Evolutionary conservation across 1,140 invertebrate species (phyloP).

Genomic region (Drosophila ercepeae): DNA sequence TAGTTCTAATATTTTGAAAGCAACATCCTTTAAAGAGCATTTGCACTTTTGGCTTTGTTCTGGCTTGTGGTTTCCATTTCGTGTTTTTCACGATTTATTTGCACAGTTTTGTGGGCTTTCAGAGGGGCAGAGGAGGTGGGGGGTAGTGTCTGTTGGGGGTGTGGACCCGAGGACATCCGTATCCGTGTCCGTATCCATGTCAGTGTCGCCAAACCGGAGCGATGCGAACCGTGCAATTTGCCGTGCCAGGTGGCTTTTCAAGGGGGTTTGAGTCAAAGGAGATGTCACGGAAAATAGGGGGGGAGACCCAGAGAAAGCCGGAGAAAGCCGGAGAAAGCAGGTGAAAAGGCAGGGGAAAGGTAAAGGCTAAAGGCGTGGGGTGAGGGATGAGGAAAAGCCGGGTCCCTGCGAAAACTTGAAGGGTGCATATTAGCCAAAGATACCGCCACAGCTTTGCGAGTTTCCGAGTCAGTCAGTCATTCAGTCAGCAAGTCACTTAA

Average conservation of each 20-base stretch:
- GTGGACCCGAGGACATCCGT: background rate
- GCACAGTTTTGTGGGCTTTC: constrained; percentile 1
- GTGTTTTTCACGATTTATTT: constrained; percentile 41
- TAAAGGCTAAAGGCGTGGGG: too few species aligned
- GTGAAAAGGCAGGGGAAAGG: background rate
- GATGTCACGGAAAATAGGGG: background rate
- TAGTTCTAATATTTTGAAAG: background rate
- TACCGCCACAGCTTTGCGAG: constrained; percentile 8
- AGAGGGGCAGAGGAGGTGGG: background rate
- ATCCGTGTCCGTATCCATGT: constrained; percentile 17
- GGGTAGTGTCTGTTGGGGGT: too few species aligned
- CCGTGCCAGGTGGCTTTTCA: constrained; percentile 16
- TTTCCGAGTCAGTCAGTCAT: constrained; percentile 9
- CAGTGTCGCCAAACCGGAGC: constrained; percentile 5
- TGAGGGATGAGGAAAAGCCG: background rate
- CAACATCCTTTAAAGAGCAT: background rate
- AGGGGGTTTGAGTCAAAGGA: background rate
- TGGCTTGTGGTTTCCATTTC: constrained; percentile 10
- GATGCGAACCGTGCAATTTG: constrained; percentile 41
- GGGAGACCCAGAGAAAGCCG: constrained; percentile 1
- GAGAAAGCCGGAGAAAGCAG: background rate
- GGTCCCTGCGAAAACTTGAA: constrained; percentile 19
- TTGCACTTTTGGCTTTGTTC: background rate
- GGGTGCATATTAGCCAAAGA: constrained; percentile 56
- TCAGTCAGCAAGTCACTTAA: constrained; percentile 10